Evolutionary conservation across 1,140 invertebrate species (phyloP), one percentile per base, ranked within the genome.

Genomic region (Musca domestica): DNA sequence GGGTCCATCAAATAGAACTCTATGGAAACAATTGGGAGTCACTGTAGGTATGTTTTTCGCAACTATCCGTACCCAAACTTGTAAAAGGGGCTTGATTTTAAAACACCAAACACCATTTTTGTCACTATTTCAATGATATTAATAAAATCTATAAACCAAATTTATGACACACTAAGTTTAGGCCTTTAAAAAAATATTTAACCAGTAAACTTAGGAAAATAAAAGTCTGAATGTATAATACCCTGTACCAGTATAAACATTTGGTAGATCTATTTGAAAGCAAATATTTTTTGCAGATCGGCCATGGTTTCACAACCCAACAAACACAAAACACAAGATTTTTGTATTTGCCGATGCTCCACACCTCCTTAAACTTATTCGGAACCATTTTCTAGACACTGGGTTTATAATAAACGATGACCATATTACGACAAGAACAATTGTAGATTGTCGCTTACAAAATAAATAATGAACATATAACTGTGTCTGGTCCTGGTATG

Each of bases 331-430:
- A 1, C 25, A 20, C 5, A 66, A 52, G 52, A 15, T 66, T n/a
- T 66, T 66, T 12, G n/a, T 20, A 6, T 52, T 66, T 52, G 48
- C 27, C 3, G 65, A 54, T 52, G 65, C 65, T 9, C 65, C 65
- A 3, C 65, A 66, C 19, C 27, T 66, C 4, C 20, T 66, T 6
- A 66, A 66, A 27, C 22, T 66, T 20, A 30, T 66, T 3, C 22
- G 65, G 4, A 66, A 54, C 27, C 65, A 66, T 48, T 66, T n/a
- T 23, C 15, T 66, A 9, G 65, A 54, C 19, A 48, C 12, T 34
- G 65, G 48, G 1, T 52, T 66, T 30, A 10, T 66, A 4, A 23
- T 47, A n/a, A 30, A 52, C 2, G 15, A 15, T 15, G 12, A 30
- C 6, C 17, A 22, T 9, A 5, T 52, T 20, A 52, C 17, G 6